Evolutionary conservation across 2,888 invertebrate genomes (phyloP).

Genomic region (Lasioglossum malachurum): DNA sequence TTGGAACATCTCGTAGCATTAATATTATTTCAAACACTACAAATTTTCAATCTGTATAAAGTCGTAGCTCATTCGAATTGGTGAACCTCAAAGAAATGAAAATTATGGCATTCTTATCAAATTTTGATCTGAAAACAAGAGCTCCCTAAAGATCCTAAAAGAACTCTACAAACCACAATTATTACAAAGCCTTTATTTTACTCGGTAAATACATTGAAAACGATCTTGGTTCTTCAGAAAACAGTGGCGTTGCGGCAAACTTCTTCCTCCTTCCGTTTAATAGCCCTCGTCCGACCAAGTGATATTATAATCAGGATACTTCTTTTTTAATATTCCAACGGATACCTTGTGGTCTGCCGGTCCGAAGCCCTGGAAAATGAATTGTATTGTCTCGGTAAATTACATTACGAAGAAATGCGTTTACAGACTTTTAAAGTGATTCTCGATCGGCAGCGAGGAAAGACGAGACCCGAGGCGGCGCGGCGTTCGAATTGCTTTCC

Average conservation of each 20-base stretch:
- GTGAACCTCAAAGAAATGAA: no score
- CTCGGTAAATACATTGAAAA: neutral
- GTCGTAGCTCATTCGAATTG: no score
- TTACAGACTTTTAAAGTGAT: neutral
- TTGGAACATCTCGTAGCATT: no score
- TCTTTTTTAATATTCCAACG: slow-evolving; percentile 90
- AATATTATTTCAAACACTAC: no score
- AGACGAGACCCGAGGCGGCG: neutral
- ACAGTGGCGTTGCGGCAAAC: neutral
- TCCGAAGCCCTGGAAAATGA: slow-evolving; percentile 90
- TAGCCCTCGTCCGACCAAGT: slow-evolving; percentile 91
- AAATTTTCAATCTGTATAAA: no score
- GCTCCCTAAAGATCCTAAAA: neutral
- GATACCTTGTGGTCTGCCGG: slow-evolving; percentile 94
- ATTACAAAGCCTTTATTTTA: neutral
- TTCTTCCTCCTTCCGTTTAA: neutral
- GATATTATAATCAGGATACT: slow-evolving; percentile 91
- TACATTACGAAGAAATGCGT: neutral
- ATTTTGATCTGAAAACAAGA: neutral
- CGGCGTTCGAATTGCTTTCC: slow-evolving; percentile 16
- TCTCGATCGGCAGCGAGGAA: neutral
- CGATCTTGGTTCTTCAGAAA: neutral
- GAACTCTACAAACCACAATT: neutral
- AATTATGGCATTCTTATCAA: no score
- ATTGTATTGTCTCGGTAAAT: neutral